These are phyloP conservation scores for Lepidochitona cinerea DNA, from an alignment of 2,888 invertebrate genomes.

Conservation along the genomic window DNA sequence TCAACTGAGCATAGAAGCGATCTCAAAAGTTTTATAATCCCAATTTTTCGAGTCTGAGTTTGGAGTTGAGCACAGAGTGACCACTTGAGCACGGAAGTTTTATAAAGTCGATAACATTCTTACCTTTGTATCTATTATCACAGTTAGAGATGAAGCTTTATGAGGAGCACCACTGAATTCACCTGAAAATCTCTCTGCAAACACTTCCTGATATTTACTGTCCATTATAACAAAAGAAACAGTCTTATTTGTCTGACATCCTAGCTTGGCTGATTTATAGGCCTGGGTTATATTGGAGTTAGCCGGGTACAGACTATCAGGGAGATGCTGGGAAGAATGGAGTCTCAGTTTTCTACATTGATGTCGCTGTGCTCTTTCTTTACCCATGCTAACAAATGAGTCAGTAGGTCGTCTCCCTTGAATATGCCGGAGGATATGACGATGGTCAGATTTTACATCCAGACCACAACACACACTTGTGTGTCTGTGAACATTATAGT, in stretches of 20 bases:
- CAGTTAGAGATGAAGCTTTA: constrained; percentile 67
- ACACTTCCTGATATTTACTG: constrained; percentile 80
- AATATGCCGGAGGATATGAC: neutral
- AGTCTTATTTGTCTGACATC: constrained; percentile 75
- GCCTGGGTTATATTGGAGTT: neutral
- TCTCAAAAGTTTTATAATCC: too few relatives aligned
- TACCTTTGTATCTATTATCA: constrained; percentile 82
- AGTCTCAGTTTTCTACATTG: neutral
- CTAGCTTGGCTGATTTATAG: constrained; percentile 51
- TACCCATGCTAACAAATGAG: constrained; percentile 8
- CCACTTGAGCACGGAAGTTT: too few relatives aligned
- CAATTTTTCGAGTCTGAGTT: too few relatives aligned
- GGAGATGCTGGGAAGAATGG: neutral
- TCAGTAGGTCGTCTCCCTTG: neutral
- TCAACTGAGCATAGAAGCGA: too few relatives aligned
- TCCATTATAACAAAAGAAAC: constrained; percentile 81
- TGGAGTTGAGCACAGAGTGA: too few relatives aligned
- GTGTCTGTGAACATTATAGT: constrained; percentile 52
- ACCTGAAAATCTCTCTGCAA: constrained; percentile 83
- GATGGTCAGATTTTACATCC: neutral
- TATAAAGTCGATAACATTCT: too few relatives aligned
- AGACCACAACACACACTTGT: constrained; percentile 45
- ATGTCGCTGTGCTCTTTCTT: constrained; percentile 10
- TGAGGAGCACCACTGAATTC: constrained; percentile 70
- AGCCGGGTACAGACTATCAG: neutral